Percentiles rank a stretch among this genome's conserved stretches.
These are phyloP conservation scores for Xenus cinereus DNA, from an alignment of 2,113 vertebrate species.

Conservation along the genomic window DNA sequence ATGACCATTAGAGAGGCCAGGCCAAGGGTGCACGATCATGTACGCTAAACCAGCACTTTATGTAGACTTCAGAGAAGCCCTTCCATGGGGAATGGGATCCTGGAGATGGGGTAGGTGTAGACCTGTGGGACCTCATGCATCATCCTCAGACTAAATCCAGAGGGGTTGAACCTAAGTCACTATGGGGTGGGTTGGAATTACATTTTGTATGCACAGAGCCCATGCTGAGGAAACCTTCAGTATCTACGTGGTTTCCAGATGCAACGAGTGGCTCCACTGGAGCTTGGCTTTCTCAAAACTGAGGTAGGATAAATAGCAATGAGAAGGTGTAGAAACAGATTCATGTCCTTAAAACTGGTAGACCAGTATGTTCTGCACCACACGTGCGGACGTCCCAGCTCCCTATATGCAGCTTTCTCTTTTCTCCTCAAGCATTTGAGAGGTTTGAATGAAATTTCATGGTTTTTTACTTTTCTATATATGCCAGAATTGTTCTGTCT, in stretches of 20 bases:
- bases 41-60: background rate
- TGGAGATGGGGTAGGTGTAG: background rate
- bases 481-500: background rate
- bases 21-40: accelerated
- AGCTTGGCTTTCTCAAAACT: background rate
- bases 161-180: background rate
- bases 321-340: background rate
- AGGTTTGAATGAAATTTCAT: background rate
- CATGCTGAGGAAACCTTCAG: background rate
- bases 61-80: background rate
- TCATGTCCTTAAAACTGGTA: background rate
- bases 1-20: background rate
- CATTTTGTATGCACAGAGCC: background rate
- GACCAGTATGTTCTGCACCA: background rate
- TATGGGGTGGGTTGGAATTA: too few species aligned
- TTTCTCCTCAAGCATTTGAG: background rate
- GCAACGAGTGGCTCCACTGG: background rate
- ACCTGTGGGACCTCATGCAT: background rate
- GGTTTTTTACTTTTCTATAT: background rate
- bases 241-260: background rate
- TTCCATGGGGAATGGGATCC: background rate
- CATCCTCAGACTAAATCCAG: background rate
- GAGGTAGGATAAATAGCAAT: background rate
- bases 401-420: background rate
- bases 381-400: background rate